Conservation (phyloP, 2,797 vertebrate species). For the Gymnoscopelus braueri region DNA sequence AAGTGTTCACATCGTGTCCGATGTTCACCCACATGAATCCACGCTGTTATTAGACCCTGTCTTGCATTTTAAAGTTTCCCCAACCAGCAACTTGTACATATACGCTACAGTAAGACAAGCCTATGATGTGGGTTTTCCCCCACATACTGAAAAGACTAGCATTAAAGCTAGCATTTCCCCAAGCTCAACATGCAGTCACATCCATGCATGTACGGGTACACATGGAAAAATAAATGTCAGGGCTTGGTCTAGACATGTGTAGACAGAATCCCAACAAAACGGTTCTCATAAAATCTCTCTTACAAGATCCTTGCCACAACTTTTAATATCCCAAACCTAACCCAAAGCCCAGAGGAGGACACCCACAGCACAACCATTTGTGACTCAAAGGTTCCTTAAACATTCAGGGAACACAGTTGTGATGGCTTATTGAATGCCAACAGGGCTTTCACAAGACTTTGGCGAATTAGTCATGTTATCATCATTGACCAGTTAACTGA, state of each 20-base stretch:
- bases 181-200: constrained; percentile 24
- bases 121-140: neutral
- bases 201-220: constrained; percentile 11
- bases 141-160: neutral
- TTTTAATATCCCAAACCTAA: constrained; percentile 48
- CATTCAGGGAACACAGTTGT: constrained; percentile 12
- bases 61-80: no score
- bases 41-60: no score
- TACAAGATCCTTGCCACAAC: constrained; percentile 26
- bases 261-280: constrained; percentile 43
- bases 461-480: no score
- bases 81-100: no score
- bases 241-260: constrained; percentile 9
- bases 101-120: no score
- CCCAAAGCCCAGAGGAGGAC: constrained; percentile 39
- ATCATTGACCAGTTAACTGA: no score
- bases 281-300: constrained; percentile 41
- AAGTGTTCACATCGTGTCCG: no score
- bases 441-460: neutral
- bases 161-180: neutral
- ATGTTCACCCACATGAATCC: no score
- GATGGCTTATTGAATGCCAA: constrained; percentile 20
- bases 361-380: constrained; percentile 21
- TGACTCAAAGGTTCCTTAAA: constrained; percentile 34
- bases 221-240: constrained; percentile 30